These are phyloP conservation scores for Thermophis baileyi DNA, from an alignment of 2,113 vertebrate genomes.

Conservation along the genomic window DNA sequence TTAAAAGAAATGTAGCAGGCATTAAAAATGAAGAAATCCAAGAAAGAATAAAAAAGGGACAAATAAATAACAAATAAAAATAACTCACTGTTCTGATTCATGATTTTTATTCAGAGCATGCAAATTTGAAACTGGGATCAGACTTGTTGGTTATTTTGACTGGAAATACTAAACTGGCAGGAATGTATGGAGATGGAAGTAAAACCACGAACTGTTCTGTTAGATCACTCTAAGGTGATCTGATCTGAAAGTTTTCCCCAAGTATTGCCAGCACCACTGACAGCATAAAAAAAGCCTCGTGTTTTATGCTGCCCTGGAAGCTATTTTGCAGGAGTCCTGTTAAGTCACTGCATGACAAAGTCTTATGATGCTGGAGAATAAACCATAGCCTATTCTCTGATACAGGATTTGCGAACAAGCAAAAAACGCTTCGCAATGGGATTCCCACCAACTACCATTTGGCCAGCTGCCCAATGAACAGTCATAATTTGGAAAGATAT, in stretches of 20 bases:
- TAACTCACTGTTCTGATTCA: neutral
- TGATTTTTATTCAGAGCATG: constrained; percentile 45
- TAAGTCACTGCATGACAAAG: accelerated
- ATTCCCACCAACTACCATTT: neutral
- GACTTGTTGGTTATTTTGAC: neutral
- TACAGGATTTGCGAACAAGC: constrained; percentile 26
- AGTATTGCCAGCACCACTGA: neutral
- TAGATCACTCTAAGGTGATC: constrained; percentile 44
- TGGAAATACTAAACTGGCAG: constrained; percentile 20
- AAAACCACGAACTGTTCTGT: constrained; percentile 29
- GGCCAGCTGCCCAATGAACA: constrained; percentile 20
- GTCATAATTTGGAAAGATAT: neutral
- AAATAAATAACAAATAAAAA: neutral
- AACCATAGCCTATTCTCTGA: neutral
- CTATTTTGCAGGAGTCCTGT: neutral
- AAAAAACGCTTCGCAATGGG: constrained; percentile 25
- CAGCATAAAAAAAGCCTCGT: neutral
- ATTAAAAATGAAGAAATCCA: neutral
- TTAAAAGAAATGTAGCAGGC: neutral
- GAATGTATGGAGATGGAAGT: constrained; percentile 45
- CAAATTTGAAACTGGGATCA: neutral
- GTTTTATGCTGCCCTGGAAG: neutral
- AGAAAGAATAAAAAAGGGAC: neutral
- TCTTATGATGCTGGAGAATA: neutral
- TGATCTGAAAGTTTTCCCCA: constrained; percentile 16